phyloP scores from a whole-genome alignment of 1,140 invertebrate genomes.

The Tetramorium parvispinum region DNA sequence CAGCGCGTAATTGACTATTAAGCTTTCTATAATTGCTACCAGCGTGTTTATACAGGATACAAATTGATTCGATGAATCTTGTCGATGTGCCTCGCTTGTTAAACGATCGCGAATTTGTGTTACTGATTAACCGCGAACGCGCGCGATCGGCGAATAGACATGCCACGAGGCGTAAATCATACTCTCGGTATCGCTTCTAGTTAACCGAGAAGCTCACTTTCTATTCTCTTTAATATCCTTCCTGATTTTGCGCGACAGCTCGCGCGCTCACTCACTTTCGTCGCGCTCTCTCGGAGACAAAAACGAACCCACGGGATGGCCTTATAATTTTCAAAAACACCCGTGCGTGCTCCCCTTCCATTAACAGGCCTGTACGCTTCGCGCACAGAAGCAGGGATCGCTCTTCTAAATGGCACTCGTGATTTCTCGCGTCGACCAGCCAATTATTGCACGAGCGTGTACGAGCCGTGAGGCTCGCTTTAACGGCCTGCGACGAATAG shows the following conservation, averaged over 20 bases:
- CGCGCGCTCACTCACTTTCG: neutral
- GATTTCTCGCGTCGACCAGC: constrained; percentile 53
- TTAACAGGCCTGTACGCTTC: neutral
- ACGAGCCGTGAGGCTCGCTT: neutral
- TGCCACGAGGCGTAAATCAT: constrained; percentile 29
- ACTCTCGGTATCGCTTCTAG: constrained; percentile 17
- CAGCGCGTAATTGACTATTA: constrained; percentile 50
- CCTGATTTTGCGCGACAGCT: neutral
- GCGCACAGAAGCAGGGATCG: constrained; percentile 31
- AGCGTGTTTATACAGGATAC: constrained; percentile 37
- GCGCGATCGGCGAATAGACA: constrained; percentile 21
- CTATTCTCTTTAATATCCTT: neutral
- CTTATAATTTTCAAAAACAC: constrained; percentile 63
- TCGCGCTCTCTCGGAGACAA: neutral
- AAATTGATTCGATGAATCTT: constrained; percentile 59
- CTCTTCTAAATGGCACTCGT: constrained; percentile 22
- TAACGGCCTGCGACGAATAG: constrained; percentile 60
- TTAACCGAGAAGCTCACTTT: constrained; percentile 4
- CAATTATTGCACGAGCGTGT: constrained; percentile 61
- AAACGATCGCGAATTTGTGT: constrained; percentile 48
- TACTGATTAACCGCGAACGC: constrained; percentile 34
- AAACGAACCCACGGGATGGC: constrained; percentile 12
- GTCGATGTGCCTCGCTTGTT: constrained; percentile 43
- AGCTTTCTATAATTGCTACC: constrained; percentile 55
- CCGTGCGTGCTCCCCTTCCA: neutral